phyloP scores from a whole-genome alignment of 1,140 invertebrate genomes.

The Nixonia krombeini region DNA sequence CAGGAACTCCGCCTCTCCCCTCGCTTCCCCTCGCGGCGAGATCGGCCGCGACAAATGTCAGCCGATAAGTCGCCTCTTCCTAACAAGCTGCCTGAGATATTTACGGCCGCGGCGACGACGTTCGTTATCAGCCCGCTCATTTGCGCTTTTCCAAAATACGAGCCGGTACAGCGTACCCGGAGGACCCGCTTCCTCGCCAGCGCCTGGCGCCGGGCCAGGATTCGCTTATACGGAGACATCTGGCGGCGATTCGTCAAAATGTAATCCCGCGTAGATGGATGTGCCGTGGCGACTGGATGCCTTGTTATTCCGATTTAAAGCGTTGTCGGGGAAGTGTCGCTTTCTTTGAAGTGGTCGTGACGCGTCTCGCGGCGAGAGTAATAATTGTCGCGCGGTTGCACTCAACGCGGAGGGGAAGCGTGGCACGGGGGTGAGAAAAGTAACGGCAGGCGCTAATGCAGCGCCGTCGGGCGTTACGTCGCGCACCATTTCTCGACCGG shows the following conservation, averaged over 20 bases:
- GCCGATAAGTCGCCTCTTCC: constrained; percentile 25
- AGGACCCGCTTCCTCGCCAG: too few relatives aligned
- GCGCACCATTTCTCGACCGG: constrained; percentile 60
- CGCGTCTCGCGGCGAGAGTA: constrained; percentile 60
- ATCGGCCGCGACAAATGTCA: constrained; percentile 37
- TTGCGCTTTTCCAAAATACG: not conserved
- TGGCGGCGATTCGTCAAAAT: constrained; percentile 63
- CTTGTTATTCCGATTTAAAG: constrained; percentile 67
- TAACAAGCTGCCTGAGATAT: constrained; percentile 15
- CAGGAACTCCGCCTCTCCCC: constrained; percentile 23
- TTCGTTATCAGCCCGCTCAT: not conserved
- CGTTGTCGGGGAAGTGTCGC: constrained; percentile 40
- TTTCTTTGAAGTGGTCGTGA: constrained; percentile 57
- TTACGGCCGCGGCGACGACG: constrained; percentile 3
- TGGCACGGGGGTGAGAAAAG: too few relatives aligned
- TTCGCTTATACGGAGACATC: constrained; percentile 57
- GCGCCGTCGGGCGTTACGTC: constrained; percentile 58
- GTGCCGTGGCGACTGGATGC: constrained; percentile 57
- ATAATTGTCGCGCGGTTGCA: constrained; percentile 58
- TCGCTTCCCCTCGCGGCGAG: constrained; percentile 22
- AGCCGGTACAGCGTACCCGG: not conserved
- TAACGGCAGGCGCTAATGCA: constrained; percentile 62
- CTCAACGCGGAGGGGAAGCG: too few relatives aligned
- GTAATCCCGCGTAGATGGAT: constrained; percentile 61
- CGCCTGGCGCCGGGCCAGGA: constrained; percentile 49